Conservation (phyloP, 2,888 invertebrate species). For the Orthosia gothica region DNA sequence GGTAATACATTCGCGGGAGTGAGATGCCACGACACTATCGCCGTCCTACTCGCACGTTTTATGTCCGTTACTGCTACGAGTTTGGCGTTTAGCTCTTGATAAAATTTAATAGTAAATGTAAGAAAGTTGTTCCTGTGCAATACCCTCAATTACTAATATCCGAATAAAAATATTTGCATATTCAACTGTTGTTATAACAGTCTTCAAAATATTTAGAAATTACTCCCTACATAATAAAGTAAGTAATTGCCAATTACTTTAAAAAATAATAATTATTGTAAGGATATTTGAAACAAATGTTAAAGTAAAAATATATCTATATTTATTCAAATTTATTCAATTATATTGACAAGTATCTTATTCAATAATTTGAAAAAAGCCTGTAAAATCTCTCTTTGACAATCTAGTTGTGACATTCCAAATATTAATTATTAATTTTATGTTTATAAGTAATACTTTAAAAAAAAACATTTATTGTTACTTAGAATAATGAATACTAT, state of each 20-base stretch:
- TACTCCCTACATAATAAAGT: slow-evolving; percentile 54
- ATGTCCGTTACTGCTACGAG: background rate
- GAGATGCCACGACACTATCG: background rate
- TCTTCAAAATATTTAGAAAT: background rate
- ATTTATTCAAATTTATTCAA: background rate
- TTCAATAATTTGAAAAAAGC: background rate
- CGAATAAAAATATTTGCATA: background rate
- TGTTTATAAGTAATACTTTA: background rate
- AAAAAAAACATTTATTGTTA: background rate
- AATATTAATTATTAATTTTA: slow-evolving; percentile 9
- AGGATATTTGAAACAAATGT: background rate
- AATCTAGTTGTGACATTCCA: slow-evolving; percentile 52
- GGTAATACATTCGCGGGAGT: background rate
- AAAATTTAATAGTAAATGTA: background rate
- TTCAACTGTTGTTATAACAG: background rate
- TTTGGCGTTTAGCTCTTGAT: background rate
- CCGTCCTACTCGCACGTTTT: background rate
- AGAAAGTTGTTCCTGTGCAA: background rate
- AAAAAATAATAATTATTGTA: slow-evolving; percentile 1
- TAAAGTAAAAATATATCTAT: slow-evolving; percentile 6
- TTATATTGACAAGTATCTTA: background rate
- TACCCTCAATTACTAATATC: slow-evolving; percentile 12
- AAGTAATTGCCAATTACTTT: slow-evolving; percentile 55
- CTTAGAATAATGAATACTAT: slow-evolving; percentile 28
- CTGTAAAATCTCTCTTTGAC: slow-evolving; percentile 27